phyloP scores from a whole-genome alignment of 2,888 invertebrate species.

The Schizotus pectinicornis region DNA sequence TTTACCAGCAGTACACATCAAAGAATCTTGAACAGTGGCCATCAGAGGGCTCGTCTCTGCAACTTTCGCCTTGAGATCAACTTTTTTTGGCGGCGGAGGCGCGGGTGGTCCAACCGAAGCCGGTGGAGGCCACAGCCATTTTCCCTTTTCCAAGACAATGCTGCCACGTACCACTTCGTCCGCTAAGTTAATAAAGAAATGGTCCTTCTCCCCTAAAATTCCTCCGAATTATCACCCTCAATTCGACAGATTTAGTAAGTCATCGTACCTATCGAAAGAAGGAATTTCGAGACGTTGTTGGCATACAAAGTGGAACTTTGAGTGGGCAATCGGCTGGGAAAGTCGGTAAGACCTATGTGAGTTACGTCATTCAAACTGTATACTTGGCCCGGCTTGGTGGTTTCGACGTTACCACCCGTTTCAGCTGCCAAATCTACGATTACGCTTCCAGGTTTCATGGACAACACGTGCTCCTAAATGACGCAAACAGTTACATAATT shows the following conservation, averaged over 20 bases:
- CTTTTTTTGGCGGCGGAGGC: conserved; percentile 56
- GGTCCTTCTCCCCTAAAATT: conserved; percentile 71
- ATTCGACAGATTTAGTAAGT: not conserved
- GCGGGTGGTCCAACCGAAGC: conserved; percentile 63
- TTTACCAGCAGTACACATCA: conserved; percentile 24
- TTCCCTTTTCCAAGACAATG: conserved; percentile 76
- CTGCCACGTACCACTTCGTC: conserved; percentile 89
- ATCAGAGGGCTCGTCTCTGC: conserved; percentile 49
- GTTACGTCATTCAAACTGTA: conserved; percentile 79
- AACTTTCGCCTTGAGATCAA: conserved; percentile 36
- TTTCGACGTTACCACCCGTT: conserved; percentile 85
- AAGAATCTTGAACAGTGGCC: conserved; percentile 62
- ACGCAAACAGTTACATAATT: not conserved
- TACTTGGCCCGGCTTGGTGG: conserved; percentile 79
- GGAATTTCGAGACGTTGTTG: conserved; percentile 89
- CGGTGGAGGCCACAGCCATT: conserved; percentile 82
- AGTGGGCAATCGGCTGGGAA: conserved; percentile 83
- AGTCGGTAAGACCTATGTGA: conserved; percentile 84
- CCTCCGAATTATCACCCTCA: not conserved
- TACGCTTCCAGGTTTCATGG: conserved; percentile 88
- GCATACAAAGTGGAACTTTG: conserved; percentile 87
- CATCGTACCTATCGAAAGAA: conserved; percentile 76
- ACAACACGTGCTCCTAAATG: conserved; percentile 72
- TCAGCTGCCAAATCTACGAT: conserved; percentile 90
- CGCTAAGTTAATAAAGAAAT: conserved; percentile 79